Evolutionary conservation across 1,140 invertebrate genomes (phyloP).

Genomic region (Heterodera carotae): DNA sequence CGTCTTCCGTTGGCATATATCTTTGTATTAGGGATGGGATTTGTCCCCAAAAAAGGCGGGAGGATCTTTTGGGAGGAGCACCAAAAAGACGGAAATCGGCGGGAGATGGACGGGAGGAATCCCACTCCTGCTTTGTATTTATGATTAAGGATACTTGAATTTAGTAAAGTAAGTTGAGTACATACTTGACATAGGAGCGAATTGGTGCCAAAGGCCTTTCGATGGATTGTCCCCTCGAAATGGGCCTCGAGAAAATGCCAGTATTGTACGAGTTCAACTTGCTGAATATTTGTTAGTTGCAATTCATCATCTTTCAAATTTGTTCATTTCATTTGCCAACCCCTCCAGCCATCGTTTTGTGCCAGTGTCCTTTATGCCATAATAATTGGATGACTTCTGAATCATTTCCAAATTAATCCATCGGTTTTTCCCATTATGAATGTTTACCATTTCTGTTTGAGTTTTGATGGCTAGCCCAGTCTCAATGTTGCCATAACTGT

Average conservation of each 20-base stretch:
- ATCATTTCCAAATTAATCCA: background rate
- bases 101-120: too few relatives aligned
- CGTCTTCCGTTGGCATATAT: slow-evolving; percentile 48
- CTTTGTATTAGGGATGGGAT: slow-evolving; percentile 5
- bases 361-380: slow-evolving; percentile 43
- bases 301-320: too few relatives aligned
- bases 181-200: slow-evolving; percentile 42
- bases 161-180: too few relatives aligned
- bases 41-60: background rate
- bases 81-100: too few relatives aligned
- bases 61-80: too few relatives aligned
- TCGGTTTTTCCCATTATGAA: background rate
- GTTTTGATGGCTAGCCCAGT: slow-evolving; percentile 30
- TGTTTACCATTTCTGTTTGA: slow-evolving; percentile 43
- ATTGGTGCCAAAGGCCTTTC: slow-evolving; percentile 41
- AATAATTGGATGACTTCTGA: slow-evolving; percentile 22
- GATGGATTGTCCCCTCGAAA: slow-evolving; percentile 17
- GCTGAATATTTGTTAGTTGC: background rate
- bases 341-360: slow-evolving; percentile 47
- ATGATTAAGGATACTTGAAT: too few relatives aligned
- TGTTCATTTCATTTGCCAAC: slow-evolving; percentile 28
- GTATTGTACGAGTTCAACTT: slow-evolving; percentile 41
- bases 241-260: slow-evolving; percentile 28
- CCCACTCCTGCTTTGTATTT: too few relatives aligned
- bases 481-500: slow-evolving; percentile 48